Evolutionary conservation across 2,888 invertebrate species (phyloP), one percentile per base, ranked within the genome.

Genomic region (Campoplex nolae): DNA sequence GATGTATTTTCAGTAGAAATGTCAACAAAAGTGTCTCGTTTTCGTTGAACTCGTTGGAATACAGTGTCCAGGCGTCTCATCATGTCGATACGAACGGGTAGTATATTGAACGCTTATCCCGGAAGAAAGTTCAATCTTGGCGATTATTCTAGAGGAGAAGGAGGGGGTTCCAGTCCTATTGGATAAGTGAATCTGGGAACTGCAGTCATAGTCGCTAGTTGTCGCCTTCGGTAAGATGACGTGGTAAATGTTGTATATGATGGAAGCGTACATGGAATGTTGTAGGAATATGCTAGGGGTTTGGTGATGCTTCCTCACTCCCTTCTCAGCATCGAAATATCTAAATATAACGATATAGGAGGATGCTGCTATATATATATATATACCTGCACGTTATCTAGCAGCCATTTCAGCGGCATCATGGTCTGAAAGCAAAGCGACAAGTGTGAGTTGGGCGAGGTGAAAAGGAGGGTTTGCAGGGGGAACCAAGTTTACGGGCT

Each of bases 391-490:
- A 91, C 90, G 92, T 93, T 92, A 94, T 92, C 92, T 89, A 92
- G 90, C 91, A 92, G 92, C 92, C 92, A 93, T 93, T 93, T 92
- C 89, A 91, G 91, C 91, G 90, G 91, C 92, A 92, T 92, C 92
- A 91, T 92, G 93, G 54, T 78, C 70, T 79, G 70, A 83, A 77
- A 80, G 80, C 79, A 80, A 48, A 76, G 83, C 48, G 28, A 65
- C 70, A 51, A 71, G 62, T 32, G 45, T 62, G 73, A 45, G 58
- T 45, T 74, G 28, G 68, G 70, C 56, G 80, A 54, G 82, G 45
- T 16, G 77, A 65, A 77, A 62, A 70, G 71, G 75, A 23, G 58
- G 90, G 89, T 32, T 62, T 11, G 90, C 45, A 28, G 74, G 73
- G 89, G 90, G 90, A 88, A 77, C 90, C 88, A 90, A 93, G 92